Percentiles rank a stretch among this genome's conserved stretches.
phyloP scores from a whole-genome alignment of 2,113 vertebrate genomes.

The Scomber colias region DNA sequence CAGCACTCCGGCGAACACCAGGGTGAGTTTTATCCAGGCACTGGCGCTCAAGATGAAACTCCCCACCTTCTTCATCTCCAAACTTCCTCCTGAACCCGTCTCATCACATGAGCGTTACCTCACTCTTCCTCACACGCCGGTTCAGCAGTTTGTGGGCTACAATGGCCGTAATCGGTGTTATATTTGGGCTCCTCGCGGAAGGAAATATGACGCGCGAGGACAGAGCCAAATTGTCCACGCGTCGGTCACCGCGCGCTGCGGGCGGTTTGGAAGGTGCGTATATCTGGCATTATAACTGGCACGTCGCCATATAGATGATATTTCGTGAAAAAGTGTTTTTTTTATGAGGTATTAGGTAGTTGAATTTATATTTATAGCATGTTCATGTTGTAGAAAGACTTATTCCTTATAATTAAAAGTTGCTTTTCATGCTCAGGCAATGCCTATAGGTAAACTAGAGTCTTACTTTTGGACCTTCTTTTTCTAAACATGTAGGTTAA shows the following conservation, averaged over 20 bases:
- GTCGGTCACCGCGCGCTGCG: not conserved
- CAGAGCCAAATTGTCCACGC: slow-evolving; percentile 49
- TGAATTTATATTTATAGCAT: too few species aligned
- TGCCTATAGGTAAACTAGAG: not conserved
- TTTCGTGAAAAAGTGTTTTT: not conserved
- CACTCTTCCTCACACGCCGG: not conserved
- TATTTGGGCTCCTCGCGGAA: slow-evolving; percentile 56
- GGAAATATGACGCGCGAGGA: slow-evolving; percentile 69
- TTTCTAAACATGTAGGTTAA: not conserved
- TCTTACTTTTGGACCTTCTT: not conserved
- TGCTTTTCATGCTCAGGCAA: not conserved
- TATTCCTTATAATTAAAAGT: not conserved
- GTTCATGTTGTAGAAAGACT: not conserved
- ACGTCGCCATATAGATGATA: not conserved
- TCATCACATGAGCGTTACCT: slow-evolving; percentile 36
- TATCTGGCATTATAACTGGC: not conserved
- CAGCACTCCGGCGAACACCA: slow-evolving; percentile 21
- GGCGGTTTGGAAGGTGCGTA: slow-evolving; percentile 55
- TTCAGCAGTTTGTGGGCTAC: slow-evolving; percentile 22
- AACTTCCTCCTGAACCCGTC: slow-evolving; percentile 3
- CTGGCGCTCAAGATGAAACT: slow-evolving; percentile 17
- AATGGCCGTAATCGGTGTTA: slow-evolving; percentile 32
- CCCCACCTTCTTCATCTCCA: slow-evolving; percentile 22
- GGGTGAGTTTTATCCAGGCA: slow-evolving; percentile 15
- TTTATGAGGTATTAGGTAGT: not conserved